Evolutionary conservation across 2,888 invertebrate species (phyloP).

Genomic region (Hedya salicella): DNA sequence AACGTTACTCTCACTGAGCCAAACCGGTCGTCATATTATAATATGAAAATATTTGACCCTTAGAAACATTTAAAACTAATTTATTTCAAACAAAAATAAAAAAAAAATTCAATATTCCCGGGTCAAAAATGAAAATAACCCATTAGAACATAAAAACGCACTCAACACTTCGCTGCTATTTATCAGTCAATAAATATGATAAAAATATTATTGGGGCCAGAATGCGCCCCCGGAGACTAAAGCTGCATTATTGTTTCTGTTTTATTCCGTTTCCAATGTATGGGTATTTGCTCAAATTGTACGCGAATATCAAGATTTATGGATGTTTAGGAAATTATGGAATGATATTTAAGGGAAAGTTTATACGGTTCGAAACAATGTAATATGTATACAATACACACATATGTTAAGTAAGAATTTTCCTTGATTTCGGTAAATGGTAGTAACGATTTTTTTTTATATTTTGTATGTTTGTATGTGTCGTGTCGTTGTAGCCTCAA

Average conservation of each 20-base stretch:
- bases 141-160: constrained; percentile 75
- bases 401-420: no score
- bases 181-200: constrained; percentile 85
- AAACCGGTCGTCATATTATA: no score
- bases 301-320: constrained; percentile 76
- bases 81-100: background rate
- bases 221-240: constrained; percentile 75
- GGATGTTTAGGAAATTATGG: constrained; percentile 46
- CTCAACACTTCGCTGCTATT: constrained; percentile 73
- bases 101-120: constrained; percentile 1
- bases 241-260: constrained; percentile 79
- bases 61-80: background rate
- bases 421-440: background rate
- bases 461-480: no score
- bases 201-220: constrained; percentile 81
- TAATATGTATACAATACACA: no score
- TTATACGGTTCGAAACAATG: background rate
- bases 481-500: no score
- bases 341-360: background rate
- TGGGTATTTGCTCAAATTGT: constrained; percentile 76
- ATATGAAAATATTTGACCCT: background rate
- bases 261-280: constrained; percentile 75
- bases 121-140: constrained; percentile 48
- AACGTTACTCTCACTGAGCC: no score
- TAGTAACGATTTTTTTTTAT: no score